Percentiles rank a stretch among this genome's conserved stretches.
Conservation (phyloP, 2,888 invertebrate species). For the Trissonchulus sp. region DNA sequence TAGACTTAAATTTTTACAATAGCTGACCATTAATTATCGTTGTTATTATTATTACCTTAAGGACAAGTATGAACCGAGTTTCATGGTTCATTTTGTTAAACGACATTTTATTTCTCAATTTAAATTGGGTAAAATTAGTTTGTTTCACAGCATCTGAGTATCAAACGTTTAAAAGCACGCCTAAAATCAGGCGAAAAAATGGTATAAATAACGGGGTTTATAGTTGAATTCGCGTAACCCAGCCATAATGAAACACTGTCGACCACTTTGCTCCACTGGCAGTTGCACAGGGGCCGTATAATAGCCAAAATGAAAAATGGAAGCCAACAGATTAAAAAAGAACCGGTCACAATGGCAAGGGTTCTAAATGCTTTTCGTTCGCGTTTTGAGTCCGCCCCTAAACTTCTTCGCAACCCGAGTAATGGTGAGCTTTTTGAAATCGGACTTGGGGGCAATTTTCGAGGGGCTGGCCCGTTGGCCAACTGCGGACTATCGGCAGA, state of each 20-base stretch:
- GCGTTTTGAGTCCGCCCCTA: constrained; percentile 61
- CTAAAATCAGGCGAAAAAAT: constrained; percentile 51
- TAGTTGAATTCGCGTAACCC: constrained; percentile 51
- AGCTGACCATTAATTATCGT: too few species aligned
- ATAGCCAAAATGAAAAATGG: constrained; percentile 86
- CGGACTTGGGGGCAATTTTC: background rate
- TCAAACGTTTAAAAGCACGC: constrained; percentile 47
- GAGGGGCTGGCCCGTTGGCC: too few species aligned
- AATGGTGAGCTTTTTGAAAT: background rate
- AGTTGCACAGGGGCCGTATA: constrained; percentile 69
- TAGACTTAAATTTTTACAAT: too few species aligned
- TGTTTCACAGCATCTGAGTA: constrained; percentile 33
- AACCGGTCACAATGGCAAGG: constrained; percentile 88
- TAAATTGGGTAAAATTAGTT: too few species aligned
- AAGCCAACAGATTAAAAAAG: constrained; percentile 86
- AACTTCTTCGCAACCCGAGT: too few species aligned
- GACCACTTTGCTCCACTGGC: background rate
- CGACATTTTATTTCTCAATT: too few species aligned
- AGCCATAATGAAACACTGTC: constrained; percentile 43
- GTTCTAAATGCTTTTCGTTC: constrained; percentile 91
- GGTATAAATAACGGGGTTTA: constrained; percentile 51
- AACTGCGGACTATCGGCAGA: background rate
- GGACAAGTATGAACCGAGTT: too few species aligned
- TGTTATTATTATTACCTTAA: too few species aligned
- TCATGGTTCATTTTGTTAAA: too few species aligned